Conservation (phyloP, 2,113 vertebrate species). For the Tenebrosternarchus preto region DNA sequence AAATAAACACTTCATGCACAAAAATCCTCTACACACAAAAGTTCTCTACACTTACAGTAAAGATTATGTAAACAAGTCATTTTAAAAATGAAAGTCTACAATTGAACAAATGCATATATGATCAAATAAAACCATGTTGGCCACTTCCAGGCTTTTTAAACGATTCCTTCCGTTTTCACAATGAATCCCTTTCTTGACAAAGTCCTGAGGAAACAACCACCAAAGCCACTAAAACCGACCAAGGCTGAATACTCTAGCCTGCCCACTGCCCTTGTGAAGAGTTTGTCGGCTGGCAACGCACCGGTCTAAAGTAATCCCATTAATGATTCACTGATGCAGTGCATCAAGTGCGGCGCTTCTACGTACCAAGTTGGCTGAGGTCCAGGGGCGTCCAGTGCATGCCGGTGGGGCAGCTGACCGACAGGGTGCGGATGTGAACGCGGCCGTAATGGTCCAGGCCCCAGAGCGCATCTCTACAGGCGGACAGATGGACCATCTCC, state of each 20-base stretch:
- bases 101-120: not conserved
- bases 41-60: too few relatives aligned
- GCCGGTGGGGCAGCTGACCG: constrained; percentile 85
- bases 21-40: too few relatives aligned
- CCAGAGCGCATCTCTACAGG: constrained; percentile 92
- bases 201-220: not conserved
- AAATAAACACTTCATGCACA: too few relatives aligned
- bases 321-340: constrained; percentile 26
- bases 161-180: not conserved
- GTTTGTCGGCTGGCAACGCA: not conserved
- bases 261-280: not conserved
- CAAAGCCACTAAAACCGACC: too few relatives aligned
- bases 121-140: not conserved
- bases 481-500: constrained; percentile 86
- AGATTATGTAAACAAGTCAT: too few relatives aligned
- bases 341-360: not conserved
- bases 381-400: constrained; percentile 92
- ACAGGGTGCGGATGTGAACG: constrained; percentile 87
- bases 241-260: not conserved
- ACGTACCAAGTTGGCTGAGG: constrained; percentile 92
- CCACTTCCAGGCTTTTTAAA: constrained; percentile 2
- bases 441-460: constrained; percentile 83
- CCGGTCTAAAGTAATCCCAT: constrained; percentile 36
- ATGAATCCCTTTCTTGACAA: not conserved
- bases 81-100: not conserved